These are phyloP conservation scores for Rhea pennata DNA, from an alignment of 2,113 vertebrate species.

Conservation along the genomic window DNA sequence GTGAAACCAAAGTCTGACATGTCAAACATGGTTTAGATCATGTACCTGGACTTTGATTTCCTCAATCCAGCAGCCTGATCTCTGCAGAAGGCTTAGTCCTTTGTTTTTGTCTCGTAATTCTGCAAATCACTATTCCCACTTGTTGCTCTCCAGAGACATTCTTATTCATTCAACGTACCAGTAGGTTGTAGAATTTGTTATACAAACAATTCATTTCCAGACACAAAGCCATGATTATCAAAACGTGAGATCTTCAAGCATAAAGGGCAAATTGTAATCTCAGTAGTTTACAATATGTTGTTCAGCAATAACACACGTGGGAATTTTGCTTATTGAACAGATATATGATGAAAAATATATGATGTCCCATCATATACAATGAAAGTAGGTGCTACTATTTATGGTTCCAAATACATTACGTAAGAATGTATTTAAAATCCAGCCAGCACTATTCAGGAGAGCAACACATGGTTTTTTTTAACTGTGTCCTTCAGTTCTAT, in stretches of 20 bases:
- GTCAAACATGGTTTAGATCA: constrained; percentile 69
- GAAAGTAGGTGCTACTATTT: neutral
- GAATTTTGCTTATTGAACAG: neutral
- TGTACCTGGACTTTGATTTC: constrained; percentile 10
- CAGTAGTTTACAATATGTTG: neutral
- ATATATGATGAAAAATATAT: neutral
- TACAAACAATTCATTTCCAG: neutral
- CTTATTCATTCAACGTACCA: neutral
- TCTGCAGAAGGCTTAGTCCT: neutral
- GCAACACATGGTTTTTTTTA: neutral
- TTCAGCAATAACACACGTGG: neutral
- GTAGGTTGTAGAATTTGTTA: neutral
- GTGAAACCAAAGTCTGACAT: constrained; percentile 44
- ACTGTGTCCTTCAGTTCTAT: neutral
- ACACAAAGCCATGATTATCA: neutral
- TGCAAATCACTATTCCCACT: neutral
- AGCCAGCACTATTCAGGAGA: neutral
- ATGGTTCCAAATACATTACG: neutral
- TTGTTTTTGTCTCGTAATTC: constrained; percentile 13
- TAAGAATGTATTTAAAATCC: neutral
- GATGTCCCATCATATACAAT: neutral
- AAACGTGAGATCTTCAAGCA: neutral
- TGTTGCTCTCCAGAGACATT: neutral
- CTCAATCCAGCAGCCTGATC: neutral
- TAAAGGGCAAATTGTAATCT: neutral